phyloP scores from a whole-genome alignment of 2,113 vertebrate genomes.

The Bubo bubo region DNA sequence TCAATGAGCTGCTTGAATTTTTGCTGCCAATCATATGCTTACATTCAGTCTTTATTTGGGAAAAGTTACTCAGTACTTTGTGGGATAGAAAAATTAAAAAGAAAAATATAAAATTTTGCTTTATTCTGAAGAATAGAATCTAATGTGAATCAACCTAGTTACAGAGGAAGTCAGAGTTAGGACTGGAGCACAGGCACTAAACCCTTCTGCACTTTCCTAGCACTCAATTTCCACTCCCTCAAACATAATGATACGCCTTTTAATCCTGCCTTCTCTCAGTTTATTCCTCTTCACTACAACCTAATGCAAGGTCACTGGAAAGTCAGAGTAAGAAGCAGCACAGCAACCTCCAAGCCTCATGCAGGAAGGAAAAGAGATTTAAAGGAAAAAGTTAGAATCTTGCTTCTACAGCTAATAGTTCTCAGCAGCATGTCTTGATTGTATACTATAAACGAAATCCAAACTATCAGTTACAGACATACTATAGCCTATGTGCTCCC shows the following conservation, averaged over 20 bases:
- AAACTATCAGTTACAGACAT: background rate
- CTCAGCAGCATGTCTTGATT: conserved; percentile 30
- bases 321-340: conserved; percentile 14
- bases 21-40: background rate
- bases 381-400: background rate
- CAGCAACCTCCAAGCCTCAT: background rate
- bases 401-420: background rate
- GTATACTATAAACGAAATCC: background rate
- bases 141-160: background rate
- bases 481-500: background rate
- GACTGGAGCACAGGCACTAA: background rate
- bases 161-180: background rate
- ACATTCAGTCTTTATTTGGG: background rate
- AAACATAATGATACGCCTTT: background rate
- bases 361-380: background rate
- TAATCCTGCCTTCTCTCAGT: background rate
- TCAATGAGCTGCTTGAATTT: background rate
- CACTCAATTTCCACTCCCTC: conserved; percentile 22
- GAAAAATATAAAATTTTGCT: background rate
- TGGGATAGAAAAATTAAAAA: background rate
- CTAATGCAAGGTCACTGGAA: conserved; percentile 47
- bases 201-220: background rate
- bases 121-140: background rate
- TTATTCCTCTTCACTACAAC: conserved; percentile 24
- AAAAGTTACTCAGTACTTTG: background rate